phyloP scores from a whole-genome alignment of 2,888 invertebrate species.

The Bhutanitis thaidina region DNA sequence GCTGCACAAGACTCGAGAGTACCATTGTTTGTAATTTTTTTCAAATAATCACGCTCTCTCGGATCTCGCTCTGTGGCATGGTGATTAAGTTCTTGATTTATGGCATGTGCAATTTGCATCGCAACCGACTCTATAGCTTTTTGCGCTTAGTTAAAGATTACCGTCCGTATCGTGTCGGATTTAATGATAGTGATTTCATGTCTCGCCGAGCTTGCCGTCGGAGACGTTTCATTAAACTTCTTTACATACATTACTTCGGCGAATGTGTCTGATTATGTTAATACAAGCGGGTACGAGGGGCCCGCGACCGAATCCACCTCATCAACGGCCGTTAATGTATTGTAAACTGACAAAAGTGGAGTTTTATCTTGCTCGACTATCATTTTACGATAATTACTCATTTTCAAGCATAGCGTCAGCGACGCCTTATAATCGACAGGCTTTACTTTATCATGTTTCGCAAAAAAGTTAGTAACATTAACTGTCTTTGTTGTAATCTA shows the following conservation, averaged over 20 bases:
- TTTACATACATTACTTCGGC: constrained; percentile 73
- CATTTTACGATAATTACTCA: constrained; percentile 37
- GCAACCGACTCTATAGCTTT: constrained; percentile 69
- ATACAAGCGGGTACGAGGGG: constrained; percentile 53
- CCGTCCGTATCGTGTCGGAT: constrained; percentile 76
- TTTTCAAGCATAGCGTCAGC: constrained; percentile 30
- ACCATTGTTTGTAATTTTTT: constrained; percentile 57
- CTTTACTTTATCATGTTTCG: constrained; percentile 17
- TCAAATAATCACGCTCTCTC: constrained; percentile 75
- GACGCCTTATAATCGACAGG: constrained; percentile 23
- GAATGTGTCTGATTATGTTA: constrained; percentile 76
- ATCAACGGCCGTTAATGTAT: constrained; percentile 64
- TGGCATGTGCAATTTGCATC: constrained; percentile 77
- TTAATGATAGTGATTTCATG: constrained; percentile 78
- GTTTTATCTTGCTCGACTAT: constrained; percentile 36
- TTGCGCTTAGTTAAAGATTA: constrained; percentile 73
- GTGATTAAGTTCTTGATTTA: constrained; percentile 78
- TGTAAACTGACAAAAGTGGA: constrained; percentile 51
- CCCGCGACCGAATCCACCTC: constrained; percentile 51
- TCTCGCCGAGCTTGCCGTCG: constrained; percentile 68
- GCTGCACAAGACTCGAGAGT: constrained; percentile 28
- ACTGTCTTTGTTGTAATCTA: constrained; percentile 30
- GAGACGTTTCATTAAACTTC: constrained; percentile 75
- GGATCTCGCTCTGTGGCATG: constrained; percentile 52
- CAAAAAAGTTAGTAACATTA: constrained; percentile 18